Evolutionary conservation across 2,888 invertebrate species (phyloP).

Genomic region (Noctua janthina): DNA sequence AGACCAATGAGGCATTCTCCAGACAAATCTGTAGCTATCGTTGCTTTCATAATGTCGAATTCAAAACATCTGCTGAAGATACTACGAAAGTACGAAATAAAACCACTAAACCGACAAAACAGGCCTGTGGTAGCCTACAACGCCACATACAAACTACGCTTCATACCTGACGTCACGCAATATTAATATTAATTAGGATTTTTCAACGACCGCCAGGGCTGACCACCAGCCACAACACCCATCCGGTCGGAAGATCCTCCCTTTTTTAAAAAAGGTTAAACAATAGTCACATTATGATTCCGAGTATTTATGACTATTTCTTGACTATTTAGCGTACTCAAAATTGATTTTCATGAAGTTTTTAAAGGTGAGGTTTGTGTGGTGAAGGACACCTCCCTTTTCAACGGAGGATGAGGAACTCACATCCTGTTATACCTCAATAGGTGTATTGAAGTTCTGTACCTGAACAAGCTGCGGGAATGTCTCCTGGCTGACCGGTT

Average conservation of each 20-base stretch:
- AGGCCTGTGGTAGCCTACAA: too few species aligned
- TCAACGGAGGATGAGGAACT: neutral
- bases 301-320: too few species aligned
- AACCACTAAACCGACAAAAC: neutral
- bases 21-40: neutral
- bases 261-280: neutral
- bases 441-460: neutral
- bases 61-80: neutral
- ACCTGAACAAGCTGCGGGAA: constrained; percentile 84
- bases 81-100: neutral
- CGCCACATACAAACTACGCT: neutral
- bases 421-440: neutral
- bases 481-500: constrained; percentile 86
- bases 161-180: neutral
- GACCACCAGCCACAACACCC: neutral
- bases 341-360: too few species aligned
- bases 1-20: neutral
- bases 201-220: neutral
- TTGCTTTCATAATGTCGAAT: neutral
- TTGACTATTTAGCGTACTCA: too few species aligned
- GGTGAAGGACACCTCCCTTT: neutral
- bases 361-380: too few species aligned
- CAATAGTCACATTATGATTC: too few species aligned
- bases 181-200: neutral
- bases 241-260: neutral